Conservation (phyloP, 2,888 invertebrate species). For the Nephrotoma guestfalica region DNA sequence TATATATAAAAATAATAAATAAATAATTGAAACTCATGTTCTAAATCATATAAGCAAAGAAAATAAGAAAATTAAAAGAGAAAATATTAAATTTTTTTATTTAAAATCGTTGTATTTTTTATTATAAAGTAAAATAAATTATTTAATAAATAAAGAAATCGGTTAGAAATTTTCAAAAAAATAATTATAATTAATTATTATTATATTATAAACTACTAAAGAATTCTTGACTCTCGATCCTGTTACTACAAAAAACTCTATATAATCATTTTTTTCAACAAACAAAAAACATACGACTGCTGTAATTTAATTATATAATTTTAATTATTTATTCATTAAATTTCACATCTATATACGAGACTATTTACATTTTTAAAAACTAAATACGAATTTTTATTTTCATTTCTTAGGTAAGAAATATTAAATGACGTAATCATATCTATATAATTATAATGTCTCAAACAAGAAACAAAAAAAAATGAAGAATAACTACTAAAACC, state of each 20-base stretch:
- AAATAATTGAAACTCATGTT: conserved; percentile 12
- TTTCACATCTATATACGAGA: background rate
- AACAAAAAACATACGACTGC: background rate
- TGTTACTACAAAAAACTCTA: background rate
- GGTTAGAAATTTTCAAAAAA: background rate
- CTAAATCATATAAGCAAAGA: conserved; percentile 10
- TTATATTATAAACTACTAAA: background rate
- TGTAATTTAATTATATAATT: background rate
- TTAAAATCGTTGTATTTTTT: background rate
- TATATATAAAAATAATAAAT: conserved; percentile 4
- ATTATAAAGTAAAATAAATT: conserved; percentile 8
- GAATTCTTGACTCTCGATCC: background rate
- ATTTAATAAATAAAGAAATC: conserved; percentile 9
- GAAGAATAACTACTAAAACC: background rate
- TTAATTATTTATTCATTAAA: background rate
- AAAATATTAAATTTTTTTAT: conserved; percentile 6
- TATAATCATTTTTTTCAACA: background rate
- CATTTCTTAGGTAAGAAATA: background rate
- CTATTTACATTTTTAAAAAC: background rate
- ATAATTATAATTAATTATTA: background rate
- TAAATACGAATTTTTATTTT: background rate
- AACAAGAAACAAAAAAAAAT: background rate
- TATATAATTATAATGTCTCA: background rate
- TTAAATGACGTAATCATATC: background rate
- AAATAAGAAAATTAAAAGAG: conserved; percentile 6